A percentile compares a stretch with the other conserved stretches of the same genome.
phyloP scores from a whole-genome alignment of 2,113 vertebrate species.

The Rhinogobius similis region DNA sequence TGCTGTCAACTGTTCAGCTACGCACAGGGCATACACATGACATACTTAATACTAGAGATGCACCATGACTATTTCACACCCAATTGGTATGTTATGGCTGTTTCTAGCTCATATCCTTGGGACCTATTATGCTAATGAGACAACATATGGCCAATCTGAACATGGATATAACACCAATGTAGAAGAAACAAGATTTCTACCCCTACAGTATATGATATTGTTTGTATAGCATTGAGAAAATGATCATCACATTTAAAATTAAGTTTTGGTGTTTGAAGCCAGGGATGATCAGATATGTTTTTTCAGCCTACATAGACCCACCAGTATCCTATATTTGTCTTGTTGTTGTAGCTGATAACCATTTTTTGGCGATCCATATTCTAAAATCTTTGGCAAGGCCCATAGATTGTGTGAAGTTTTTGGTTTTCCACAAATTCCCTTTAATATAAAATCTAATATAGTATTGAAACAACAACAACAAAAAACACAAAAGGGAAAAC shows the following conservation, averaged over 20 bases:
- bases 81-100: slow-evolving; percentile 1
- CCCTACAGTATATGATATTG: background rate
- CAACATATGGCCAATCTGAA: background rate
- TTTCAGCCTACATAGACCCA: background rate
- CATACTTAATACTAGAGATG: background rate
- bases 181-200: background rate
- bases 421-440: too few species aligned
- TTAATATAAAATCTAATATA: too few species aligned
- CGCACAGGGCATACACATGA: background rate
- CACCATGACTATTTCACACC: background rate
- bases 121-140: background rate
- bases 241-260: background rate
- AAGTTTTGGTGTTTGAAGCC: background rate
- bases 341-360: too few species aligned
- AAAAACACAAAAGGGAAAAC: too few species aligned
- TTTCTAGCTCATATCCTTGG: background rate
- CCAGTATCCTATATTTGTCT: background rate
- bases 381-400: too few species aligned
- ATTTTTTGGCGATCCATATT: too few species aligned
- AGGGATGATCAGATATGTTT: background rate
- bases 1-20: background rate
- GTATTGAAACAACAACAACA: too few species aligned
- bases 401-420: too few species aligned
- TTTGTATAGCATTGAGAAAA: background rate
- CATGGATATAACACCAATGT: background rate